These are phyloP conservation scores for Trichechus manatus DNA, from an alignment of 2,113 vertebrate species.

Conservation along the genomic window DNA sequence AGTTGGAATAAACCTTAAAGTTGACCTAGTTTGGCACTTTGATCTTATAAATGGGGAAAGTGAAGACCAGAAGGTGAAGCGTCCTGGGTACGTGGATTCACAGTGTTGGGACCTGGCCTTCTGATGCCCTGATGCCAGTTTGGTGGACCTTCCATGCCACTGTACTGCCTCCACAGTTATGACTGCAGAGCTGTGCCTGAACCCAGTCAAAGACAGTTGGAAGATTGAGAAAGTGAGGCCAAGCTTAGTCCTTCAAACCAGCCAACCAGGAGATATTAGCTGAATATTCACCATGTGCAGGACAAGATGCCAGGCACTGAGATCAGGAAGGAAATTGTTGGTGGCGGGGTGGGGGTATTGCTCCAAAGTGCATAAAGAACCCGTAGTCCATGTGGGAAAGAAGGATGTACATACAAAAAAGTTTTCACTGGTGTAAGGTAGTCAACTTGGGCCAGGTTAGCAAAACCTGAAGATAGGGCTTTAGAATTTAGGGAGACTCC, in stretches of 20 bases:
- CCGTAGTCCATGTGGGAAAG: not conserved
- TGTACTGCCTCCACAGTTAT: not conserved
- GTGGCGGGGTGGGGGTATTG: not conserved
- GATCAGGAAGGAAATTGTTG: not conserved
- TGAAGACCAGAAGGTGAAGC: not conserved
- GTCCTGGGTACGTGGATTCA: rapidly evolving
- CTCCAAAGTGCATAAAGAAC: not conserved
- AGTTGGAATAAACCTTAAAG: not conserved
- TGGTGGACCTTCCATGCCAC: not conserved
- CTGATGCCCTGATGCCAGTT: not conserved
- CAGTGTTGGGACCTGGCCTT: not conserved
- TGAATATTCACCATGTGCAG: not conserved
- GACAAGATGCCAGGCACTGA: not conserved
- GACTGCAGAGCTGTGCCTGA: not conserved
- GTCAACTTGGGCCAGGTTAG: not conserved
- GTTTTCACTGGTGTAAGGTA: not conserved
- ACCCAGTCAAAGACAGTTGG: not conserved
- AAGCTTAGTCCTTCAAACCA: not conserved
- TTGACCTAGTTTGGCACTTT: not conserved
- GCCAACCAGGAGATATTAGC: not conserved
- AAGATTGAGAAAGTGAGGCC: not conserved
- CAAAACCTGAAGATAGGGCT: not conserved
- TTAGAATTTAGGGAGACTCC: not conserved
- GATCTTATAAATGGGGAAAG: not conserved
- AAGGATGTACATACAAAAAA: not conserved